These are phyloP conservation scores for Machimus atricapillus DNA, from an alignment of 2,888 invertebrate species.

Conservation along the genomic window DNA sequence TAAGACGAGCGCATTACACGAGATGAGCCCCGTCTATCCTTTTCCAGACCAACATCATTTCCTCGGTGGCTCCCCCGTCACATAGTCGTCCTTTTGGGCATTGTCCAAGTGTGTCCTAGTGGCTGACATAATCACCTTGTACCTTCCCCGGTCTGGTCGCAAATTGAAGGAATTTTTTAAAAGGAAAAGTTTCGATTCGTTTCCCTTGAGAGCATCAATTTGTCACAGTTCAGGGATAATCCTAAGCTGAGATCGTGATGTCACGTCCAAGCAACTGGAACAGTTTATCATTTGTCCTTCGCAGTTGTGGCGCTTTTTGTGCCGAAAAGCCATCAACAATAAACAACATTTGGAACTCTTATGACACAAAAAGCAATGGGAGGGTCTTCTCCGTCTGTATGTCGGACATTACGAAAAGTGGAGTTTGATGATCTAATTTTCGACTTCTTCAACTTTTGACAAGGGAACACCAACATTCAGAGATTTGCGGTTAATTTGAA, in stretches of 20 bases:
- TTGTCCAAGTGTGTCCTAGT: neutral
- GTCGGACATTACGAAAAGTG: conserved; percentile 8
- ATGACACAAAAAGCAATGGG: conserved; percentile 9
- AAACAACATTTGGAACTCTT: conserved; percentile 29
- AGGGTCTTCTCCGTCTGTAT: neutral
- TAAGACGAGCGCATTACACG: neutral
- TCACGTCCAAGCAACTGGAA: conserved; percentile 34
- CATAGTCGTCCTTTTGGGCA: neutral
- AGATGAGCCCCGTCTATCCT: neutral
- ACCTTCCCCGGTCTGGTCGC: neutral
- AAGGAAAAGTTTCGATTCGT: conserved; percentile 36
- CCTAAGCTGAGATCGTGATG: conserved; percentile 28
- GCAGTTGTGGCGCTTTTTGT: conserved; percentile 25
- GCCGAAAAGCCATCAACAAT: conserved; percentile 28
- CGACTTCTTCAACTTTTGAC: neutral
- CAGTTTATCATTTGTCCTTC: conserved; percentile 36
- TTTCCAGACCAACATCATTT: too few species aligned
- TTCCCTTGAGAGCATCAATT: conserved; percentile 36
- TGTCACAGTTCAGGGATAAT: conserved; percentile 37
- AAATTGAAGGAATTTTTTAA: conserved; percentile 37
- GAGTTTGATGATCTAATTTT: conserved; percentile 31
- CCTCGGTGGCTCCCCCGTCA: too few species aligned
- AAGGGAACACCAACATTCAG: neutral
- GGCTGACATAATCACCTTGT: conserved; percentile 29
- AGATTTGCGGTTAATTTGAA: neutral